phyloP scores from a whole-genome alignment of 2,113 vertebrate genomes.

The Bubalus kerabau region DNA sequence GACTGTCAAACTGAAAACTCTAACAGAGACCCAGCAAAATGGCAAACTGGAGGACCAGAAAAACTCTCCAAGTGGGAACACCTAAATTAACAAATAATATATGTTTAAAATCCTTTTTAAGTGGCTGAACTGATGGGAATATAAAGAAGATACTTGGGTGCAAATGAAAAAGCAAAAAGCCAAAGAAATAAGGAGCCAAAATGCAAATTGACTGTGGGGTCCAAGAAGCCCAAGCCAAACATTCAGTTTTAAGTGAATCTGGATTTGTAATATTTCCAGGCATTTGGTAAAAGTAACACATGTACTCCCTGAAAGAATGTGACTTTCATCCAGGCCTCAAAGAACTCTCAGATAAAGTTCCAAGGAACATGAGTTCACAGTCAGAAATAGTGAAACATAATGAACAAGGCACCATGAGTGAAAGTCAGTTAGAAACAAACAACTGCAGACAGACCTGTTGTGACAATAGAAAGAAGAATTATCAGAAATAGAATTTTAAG shows the following conservation, averaged over 20 bases:
- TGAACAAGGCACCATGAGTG: constrained; percentile 11
- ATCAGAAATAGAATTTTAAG: not conserved
- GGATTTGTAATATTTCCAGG: constrained; percentile 45
- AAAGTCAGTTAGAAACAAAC: not conserved
- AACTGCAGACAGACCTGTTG: not conserved
- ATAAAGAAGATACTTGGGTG: constrained; percentile 10
- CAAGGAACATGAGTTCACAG: constrained; percentile 57
- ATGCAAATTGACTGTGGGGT: not conserved
- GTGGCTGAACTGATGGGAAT: not conserved
- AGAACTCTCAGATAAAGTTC: constrained; percentile 57
- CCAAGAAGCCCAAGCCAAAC: constrained; percentile 26
- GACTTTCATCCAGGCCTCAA: constrained; percentile 54
- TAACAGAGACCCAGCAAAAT: constrained; percentile 15
- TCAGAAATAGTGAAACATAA: constrained; percentile 34
- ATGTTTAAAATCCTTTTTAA: constrained; percentile 20
- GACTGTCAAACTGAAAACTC: not conserved
- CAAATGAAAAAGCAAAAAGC: constrained; percentile 38
- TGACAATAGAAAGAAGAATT: not conserved
- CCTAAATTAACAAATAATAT: not conserved
- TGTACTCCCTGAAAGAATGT: constrained; percentile 39
- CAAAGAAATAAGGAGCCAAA: constrained; percentile 19
- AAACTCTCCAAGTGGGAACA: not conserved
- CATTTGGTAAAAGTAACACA: constrained; percentile 56
- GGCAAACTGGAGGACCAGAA: not conserved
- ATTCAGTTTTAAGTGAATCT: constrained; percentile 53